Conservation (phyloP, 2,888 invertebrate species). For the Crepidodera aurea region DNA sequence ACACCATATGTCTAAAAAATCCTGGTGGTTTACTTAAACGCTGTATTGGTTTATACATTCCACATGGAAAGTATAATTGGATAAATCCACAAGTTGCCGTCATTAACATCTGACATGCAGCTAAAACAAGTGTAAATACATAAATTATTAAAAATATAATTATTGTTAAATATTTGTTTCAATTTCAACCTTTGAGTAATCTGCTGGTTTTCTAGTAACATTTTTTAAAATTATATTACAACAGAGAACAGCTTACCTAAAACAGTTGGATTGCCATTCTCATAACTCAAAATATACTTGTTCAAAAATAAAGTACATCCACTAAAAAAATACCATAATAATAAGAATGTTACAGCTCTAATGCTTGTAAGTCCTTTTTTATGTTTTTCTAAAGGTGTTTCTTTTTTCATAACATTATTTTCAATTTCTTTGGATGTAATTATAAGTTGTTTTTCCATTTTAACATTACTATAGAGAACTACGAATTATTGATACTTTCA, state of each 20-base stretch:
- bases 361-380: conserved; percentile 65
- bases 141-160: too few species aligned
- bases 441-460: conserved; percentile 38
- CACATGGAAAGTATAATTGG: conserved; percentile 77
- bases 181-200: too few species aligned
- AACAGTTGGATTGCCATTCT: conserved; percentile 76
- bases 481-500: background rate
- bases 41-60: conserved; percentile 71
- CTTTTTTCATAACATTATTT: conserved; percentile 42
- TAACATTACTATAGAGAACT: conserved; percentile 25
- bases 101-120: conserved; percentile 79
- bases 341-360: conserved; percentile 68
- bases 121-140: too few species aligned
- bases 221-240: too few species aligned
- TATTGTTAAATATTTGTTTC: too few species aligned
- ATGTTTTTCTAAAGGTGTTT: conserved; percentile 35
- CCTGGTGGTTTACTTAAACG: conserved; percentile 70
- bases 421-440: conserved; percentile 36
- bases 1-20: conserved; percentile 76
- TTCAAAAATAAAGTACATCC: conserved; percentile 80
- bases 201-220: too few species aligned
- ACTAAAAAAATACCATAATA: conserved; percentile 80
- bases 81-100: conserved; percentile 77
- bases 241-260: too few species aligned
- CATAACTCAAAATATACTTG: conserved; percentile 77